A percentile compares a stretch with the other conserved stretches of the same genome.
These are phyloP conservation scores for Ochropleura leucogaster DNA, from an alignment of 2,888 invertebrate genomes.

Conservation along the genomic window DNA sequence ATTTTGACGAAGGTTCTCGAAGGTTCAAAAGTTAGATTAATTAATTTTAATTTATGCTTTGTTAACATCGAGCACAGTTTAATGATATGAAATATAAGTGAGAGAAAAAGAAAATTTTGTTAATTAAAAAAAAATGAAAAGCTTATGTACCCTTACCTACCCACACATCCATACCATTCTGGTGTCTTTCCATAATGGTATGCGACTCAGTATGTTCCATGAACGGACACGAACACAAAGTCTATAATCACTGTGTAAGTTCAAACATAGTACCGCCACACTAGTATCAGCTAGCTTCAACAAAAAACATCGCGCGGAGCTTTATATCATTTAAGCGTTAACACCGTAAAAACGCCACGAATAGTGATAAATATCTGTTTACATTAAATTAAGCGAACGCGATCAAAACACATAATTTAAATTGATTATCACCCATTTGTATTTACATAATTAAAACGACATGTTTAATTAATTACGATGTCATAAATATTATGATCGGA, in stretches of 20 bases:
- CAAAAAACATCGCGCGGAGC: constrained; percentile 75
- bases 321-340: constrained; percentile 68
- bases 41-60: constrained; percentile 43
- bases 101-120: constrained; percentile 3
- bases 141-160: constrained; percentile 89
- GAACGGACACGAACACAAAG: constrained; percentile 72
- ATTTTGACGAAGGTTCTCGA: constrained; percentile 46
- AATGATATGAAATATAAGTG: constrained; percentile 14
- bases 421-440: constrained; percentile 88
- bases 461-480: constrained; percentile 88
- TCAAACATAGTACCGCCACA: constrained; percentile 75
- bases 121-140: constrained; percentile 56
- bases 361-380: constrained; percentile 87
- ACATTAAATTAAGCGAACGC: constrained; percentile 86
- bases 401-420: constrained; percentile 86
- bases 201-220: constrained; percentile 80
- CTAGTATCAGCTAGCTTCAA: constrained; percentile 72
- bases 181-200: constrained; percentile 91
- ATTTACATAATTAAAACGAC: constrained; percentile 89
- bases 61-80: constrained; percentile 15
- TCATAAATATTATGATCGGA: constrained; percentile 86
- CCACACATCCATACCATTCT: constrained; percentile 91
- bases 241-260: constrained; percentile 71
- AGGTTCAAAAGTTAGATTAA: constrained; percentile 29
- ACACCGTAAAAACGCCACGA: constrained; percentile 86